phyloP scores from a whole-genome alignment of 2,113 vertebrate genomes.

The Acanthochromis polyacanthus region DNA sequence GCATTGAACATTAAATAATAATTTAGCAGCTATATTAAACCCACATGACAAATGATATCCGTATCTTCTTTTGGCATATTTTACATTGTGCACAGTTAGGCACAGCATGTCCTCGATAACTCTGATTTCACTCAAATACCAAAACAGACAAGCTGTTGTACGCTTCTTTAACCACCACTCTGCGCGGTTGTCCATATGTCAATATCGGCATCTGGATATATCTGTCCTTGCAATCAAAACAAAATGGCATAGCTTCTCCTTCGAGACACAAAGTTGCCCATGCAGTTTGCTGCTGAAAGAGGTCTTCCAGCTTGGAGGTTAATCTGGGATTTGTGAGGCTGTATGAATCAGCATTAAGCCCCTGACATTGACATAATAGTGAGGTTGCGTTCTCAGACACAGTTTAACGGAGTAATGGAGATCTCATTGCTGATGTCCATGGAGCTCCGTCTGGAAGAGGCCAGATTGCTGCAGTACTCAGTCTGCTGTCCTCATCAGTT shows the following conservation, averaged over 20 bases:
- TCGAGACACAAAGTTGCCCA: conserved; percentile 46
- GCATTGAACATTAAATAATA: conserved; percentile 1
- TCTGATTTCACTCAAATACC: not conserved
- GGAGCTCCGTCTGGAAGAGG: conserved; percentile 62
- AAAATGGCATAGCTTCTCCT: conserved; percentile 54
- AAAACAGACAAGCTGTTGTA: not conserved
- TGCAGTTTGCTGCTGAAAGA: conserved; percentile 54
- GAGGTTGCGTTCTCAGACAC: conserved; percentile 77
- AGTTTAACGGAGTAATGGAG: conserved; percentile 83
- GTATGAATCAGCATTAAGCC: conserved; percentile 82
- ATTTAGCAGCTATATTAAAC: conserved; percentile 1
- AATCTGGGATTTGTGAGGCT: conserved; percentile 81
- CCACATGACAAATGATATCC: not conserved
- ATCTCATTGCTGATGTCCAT: conserved; percentile 81
- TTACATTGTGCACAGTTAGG: conserved; percentile 7
- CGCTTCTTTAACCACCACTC: conserved; percentile 5
- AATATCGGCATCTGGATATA: conserved; percentile 11
- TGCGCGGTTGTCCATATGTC: conserved; percentile 17
- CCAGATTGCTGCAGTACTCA: conserved; percentile 60
- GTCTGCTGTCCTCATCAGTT: conserved; percentile 72
- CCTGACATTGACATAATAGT: conserved; percentile 83
- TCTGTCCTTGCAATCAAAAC: conserved; percentile 44
- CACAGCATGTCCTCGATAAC: not conserved
- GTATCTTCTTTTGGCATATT: not conserved
- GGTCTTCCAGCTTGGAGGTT: conserved; percentile 67